These are phyloP conservation scores for Puntigrus tetrazona DNA, from an alignment of 2,113 vertebrate species.

Conservation along the genomic window DNA sequence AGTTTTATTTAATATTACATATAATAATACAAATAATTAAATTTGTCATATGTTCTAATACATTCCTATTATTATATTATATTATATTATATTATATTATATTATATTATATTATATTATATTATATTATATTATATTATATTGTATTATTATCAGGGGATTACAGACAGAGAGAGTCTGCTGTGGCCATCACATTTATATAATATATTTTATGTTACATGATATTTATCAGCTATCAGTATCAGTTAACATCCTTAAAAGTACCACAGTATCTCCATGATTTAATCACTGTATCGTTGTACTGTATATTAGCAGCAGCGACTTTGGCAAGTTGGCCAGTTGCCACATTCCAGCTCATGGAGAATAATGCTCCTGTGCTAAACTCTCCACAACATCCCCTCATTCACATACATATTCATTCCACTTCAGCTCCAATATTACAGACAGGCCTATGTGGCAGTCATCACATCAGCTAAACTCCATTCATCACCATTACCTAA, in stretches of 20 bases:
- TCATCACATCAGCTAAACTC: conserved; percentile 33
- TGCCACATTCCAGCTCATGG: neutral
- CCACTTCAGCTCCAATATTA: conserved; percentile 29
- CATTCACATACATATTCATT: conserved; percentile 34
- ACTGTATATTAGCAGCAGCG: neutral
- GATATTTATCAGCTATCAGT: neutral
- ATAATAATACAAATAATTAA: too few species aligned
- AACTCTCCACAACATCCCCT: neutral
- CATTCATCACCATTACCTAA: conserved; percentile 27
- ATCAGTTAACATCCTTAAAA: neutral
- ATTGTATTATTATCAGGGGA: too few species aligned
- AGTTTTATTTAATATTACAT: neutral
- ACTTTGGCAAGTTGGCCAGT: neutral
- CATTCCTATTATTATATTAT: too few species aligned
- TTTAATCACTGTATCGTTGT: neutral
- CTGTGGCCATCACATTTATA: too few species aligned
- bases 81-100: too few species aligned
- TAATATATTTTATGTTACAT: too few species aligned
- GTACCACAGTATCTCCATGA: neutral
- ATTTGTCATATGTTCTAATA: too few species aligned
- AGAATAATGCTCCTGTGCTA: conserved; percentile 8
- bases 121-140: neutral
- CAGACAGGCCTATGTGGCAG: conserved; percentile 12
- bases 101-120: neutral
- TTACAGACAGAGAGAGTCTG: too few species aligned